phyloP scores from a whole-genome alignment of 2,113 vertebrate genomes.

The Syngnathus scovelli region DNA sequence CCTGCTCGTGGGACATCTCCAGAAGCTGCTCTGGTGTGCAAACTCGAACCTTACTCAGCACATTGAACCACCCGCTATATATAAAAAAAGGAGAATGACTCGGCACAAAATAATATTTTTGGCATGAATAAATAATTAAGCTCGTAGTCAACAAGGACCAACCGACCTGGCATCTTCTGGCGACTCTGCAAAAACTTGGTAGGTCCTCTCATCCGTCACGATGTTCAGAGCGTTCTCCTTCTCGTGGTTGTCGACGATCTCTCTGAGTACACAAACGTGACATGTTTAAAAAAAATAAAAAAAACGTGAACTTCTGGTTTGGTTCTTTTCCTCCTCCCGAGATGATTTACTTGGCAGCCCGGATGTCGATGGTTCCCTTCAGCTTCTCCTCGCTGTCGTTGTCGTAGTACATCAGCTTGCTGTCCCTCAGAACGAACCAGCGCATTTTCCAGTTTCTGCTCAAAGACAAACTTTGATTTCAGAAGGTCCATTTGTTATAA shows the following conservation, averaged over 20 bases:
- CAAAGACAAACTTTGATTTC: neutral
- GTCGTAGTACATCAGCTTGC: constrained; percentile 89
- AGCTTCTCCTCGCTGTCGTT: constrained; percentile 90
- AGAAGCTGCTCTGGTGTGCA: constrained; percentile 83
- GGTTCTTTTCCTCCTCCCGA: neutral
- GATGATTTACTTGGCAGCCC: constrained; percentile 76
- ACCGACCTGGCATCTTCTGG: constrained; percentile 87
- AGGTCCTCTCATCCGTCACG: constrained; percentile 85
- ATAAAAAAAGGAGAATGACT: constrained; percentile 6
- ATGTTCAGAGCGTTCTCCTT: constrained; percentile 91
- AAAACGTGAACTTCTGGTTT: no score
- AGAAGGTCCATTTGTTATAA: constrained; percentile 7
- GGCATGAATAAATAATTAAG: neutral
- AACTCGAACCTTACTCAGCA: constrained; percentile 82
- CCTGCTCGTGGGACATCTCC: constrained; percentile 90
- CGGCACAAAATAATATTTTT: neutral
- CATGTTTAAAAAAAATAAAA: neutral
- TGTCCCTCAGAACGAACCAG: constrained; percentile 88
- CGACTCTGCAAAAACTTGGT: constrained; percentile 89
- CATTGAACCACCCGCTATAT: constrained; percentile 83
- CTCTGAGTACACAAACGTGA: constrained; percentile 58
- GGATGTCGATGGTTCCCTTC: constrained; percentile 87
- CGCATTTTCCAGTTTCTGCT: constrained; percentile 89
- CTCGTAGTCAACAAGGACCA: neutral
- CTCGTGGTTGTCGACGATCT: constrained; percentile 89